Base-by-base conservation (phyloP, 2,797 vertebrate species). In the Eulemur coronatus region DNA sequence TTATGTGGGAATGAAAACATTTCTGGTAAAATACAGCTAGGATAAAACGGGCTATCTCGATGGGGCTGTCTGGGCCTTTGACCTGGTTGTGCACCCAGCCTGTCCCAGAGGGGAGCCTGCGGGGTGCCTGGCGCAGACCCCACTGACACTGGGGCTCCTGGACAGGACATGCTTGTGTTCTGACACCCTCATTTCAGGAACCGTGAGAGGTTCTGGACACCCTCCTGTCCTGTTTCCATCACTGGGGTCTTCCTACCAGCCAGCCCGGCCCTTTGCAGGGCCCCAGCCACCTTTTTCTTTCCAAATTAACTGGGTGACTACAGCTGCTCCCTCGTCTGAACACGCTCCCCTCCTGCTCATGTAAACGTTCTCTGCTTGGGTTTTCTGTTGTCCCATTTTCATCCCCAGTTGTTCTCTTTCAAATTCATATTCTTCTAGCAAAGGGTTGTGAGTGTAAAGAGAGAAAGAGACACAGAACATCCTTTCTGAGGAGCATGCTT, bases 321-420 rank as follows among this genome's bases (percentile, higher is more conserved):
- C 0, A 30, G 41, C 6, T 0, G 4, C 28, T 76, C 20, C 38
- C 7, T 30, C 14, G 2, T 17, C 12, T 38, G 1, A 5, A 2
- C 43, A 6, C 0, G 0, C 33, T 7, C 9, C 67, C 24, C 24
- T 7, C 43, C 1, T 52, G 33, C 59, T 8, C 43, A 3, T 0
- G 0, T 33, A 0, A 6, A 15, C 4, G 0, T 38, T 2, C 38
- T 22, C 15, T 10, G 20, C 14, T 22, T 12, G 28, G 67, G 11
- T n/a, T 41, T 30, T 65, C 6, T 24, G 26, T 9, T 24, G 9
- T 33, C 30, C 79, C 4, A 2, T 18, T 43, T 38, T 63, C n/a
- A 11, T 33, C 5, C 12, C 24, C 7, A 63, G 41, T 24, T 26
- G 20, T 41, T 84, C 43, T 79, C 55, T 43, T 55, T 41, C 12